Evolutionary conservation across 2,797 vertebrate genomes (phyloP), one percentile per base, ranked within the genome.

Genomic region (Gymnopithys bicolor): DNA sequence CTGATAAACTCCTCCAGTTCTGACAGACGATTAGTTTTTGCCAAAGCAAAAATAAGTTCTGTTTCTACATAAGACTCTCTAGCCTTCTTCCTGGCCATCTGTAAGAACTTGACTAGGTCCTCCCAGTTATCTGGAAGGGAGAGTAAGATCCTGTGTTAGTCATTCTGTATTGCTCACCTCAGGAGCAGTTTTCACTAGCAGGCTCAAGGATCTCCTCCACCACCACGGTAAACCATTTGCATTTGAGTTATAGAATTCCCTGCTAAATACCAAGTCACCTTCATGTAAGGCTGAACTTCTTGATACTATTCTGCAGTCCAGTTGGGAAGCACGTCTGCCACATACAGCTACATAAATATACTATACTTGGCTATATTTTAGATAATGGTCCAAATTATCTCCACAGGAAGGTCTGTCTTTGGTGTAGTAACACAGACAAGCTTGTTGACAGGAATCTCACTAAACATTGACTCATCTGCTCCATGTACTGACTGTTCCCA

Each of bases 21-120:
- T 35, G 99, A 99, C 33, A 99, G 97, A 84, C 98, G 98, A 95
- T 99, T 99, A 25, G 99, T 99, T 98, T 99, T 99, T 66, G 99
- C 99, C 97, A 99, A 95, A 53, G 99, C 99, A 94, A 99, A 99
- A 95, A 99, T 99, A 79, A 99, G 97, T 96, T 99, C 99, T 0
- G 99, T 99, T 95, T 99, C 99, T 51, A 99, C 98, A 0, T 99
- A 99, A 1, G 99, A 99, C 93, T 99, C 99, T 5, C 98, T 98
- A 79, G 98, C 98, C 96, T 99, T 99, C 96, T 99, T 99, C 79
- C 98, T 98, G 71, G 99, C 99, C 99, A 99, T 99, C 97, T 99
- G 98, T 92, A 99, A 97, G 95, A 99, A 99, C 96, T 99, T 99
- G 79, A 99, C 99, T 85, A 99, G 97, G 94, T 99, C 99, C 28